A percentile compares a stretch with the other conserved stretches of the same genome.
Conservation (phyloP, 2,888 invertebrate species). For the Myopa testacea region DNA sequence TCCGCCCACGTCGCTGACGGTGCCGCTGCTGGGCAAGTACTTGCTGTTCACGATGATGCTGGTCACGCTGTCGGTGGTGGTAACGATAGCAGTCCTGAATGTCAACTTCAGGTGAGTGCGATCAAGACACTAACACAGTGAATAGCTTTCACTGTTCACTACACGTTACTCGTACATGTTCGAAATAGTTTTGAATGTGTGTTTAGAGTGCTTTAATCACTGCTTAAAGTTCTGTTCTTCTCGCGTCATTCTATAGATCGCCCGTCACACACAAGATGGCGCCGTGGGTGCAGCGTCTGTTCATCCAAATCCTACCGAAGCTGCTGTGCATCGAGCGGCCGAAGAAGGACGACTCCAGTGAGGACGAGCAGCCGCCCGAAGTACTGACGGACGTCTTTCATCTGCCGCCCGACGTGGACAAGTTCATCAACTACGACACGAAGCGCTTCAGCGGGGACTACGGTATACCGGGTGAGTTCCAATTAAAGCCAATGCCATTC, state of each 20-base stretch:
- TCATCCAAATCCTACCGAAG: conserved; percentile 87
- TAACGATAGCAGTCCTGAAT: conserved; percentile 93
- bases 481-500: neutral
- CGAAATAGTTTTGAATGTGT: too few species aligned
- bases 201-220: too few species aligned
- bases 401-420: conserved; percentile 76
- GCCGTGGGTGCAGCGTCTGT: conserved; percentile 89
- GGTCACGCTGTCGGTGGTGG: conserved; percentile 91
- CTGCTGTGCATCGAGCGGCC: conserved; percentile 90
- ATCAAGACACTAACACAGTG: too few species aligned
- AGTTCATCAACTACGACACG: conserved; percentile 73
- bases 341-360: conserved; percentile 77
- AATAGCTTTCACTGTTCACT: too few species aligned
- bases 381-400: conserved; percentile 85
- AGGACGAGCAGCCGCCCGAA: conserved; percentile 74
- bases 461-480: conserved; percentile 73
- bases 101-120: conserved; percentile 81
- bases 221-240: too few species aligned
- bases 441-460: conserved; percentile 78
- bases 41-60: conserved; percentile 94
- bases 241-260: conserved; percentile 71
- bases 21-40: conserved; percentile 91
- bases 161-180: too few species aligned
- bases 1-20: conserved; percentile 92
- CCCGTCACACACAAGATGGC: conserved; percentile 93